These are phyloP conservation scores for Heterotilapia buettikoferi DNA, from an alignment of 2,113 vertebrate species.

Conservation along the genomic window DNA sequence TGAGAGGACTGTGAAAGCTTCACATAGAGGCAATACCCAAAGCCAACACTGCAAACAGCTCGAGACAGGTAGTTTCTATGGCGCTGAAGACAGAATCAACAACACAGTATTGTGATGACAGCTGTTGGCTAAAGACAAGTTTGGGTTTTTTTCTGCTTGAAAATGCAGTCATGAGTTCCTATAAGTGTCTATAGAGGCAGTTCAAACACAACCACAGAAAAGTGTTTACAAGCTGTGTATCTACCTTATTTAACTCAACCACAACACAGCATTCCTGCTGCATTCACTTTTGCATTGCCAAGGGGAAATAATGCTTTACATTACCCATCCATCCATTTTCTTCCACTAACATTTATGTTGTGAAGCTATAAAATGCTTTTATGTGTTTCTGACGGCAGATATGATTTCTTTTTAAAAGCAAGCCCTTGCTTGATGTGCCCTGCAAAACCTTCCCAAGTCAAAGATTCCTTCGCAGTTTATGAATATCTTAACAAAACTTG, in stretches of 20 bases:
- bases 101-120: constrained; percentile 48
- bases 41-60: constrained; percentile 51
- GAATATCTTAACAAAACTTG: not conserved
- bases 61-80: constrained; percentile 67
- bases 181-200: not conserved
- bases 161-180: constrained; percentile 22
- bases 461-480: not conserved
- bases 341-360: not conserved
- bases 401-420: not conserved
- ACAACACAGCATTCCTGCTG: not conserved
- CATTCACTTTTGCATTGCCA: not conserved
- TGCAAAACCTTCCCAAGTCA: not conserved
- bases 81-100: constrained; percentile 49
- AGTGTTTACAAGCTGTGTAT: not conserved
- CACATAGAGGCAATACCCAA: constrained; percentile 43
- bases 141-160: not conserved
- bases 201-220: not conserved
- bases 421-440: not conserved
- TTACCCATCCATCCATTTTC: not conserved
- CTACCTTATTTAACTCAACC: not conserved
- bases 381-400: not conserved
- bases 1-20: constrained; percentile 48
- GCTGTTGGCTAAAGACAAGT: constrained; percentile 31
- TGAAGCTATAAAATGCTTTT: not conserved
- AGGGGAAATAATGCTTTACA: not conserved